Evolutionary conservation across 2,888 invertebrate genomes (phyloP), one percentile per base, ranked within the genome.

Genomic region (Augiades crinisus): DNA sequence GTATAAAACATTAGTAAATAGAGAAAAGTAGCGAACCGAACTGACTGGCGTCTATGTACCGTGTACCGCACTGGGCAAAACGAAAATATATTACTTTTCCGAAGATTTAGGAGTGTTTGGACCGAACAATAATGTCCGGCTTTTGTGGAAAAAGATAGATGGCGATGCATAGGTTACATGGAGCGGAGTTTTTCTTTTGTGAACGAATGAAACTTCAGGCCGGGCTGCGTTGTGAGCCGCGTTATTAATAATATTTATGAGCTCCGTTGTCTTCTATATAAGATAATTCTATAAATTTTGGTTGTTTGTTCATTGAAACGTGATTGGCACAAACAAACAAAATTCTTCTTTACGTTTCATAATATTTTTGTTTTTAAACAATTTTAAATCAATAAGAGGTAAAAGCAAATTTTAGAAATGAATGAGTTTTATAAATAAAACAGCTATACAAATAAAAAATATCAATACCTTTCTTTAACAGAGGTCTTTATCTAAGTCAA

Each of bases 101-200:
- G 84, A 88, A 90, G 90, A 90, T 90, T 90, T 90, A 90, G 79
- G 88, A 87, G 88, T 88, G 89, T 89, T 90, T 89, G 89, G 90
- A 90, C 90, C 90, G 88, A 88, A 90, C 90, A 90, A 90, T 90
- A 90, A 90, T 90, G 90, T 90, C 90, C 90, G 79, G 90, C 90
- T 89, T 90, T 90, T 90, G 90, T 90, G 86, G 87, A 88, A 86
- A 88, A 86, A 90, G 90, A 90, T 88, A 88, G 80, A 90, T 90
- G 86, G 88, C 83, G 76, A 81, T 88, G 89, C 89, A 89, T 87
- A 86, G 86, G 80, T 85, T 86, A 85, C 81, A 82, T 78, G 72
- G 75, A 81, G 75, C 80, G 77, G 78, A 78, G 86, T 84, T 88
- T 86, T 89, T 81, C 87, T 83, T 88, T 87, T 86, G 86, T 88